phyloP scores from a whole-genome alignment of 2,888 invertebrate species.

The Rhyacophila evoluta region DNA sequence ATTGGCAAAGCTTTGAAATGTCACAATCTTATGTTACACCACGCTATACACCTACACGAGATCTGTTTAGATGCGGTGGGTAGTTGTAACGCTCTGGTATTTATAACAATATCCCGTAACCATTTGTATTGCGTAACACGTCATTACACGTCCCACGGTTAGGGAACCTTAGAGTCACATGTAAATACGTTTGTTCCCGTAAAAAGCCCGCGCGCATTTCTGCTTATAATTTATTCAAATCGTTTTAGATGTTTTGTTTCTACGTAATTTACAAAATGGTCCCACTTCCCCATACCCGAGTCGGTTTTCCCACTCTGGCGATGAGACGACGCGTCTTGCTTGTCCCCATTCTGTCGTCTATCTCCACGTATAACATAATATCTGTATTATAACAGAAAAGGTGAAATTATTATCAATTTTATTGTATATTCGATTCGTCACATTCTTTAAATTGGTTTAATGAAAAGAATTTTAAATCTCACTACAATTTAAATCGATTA shows the following conservation, averaged over 20 bases:
- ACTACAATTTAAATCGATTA: no score
- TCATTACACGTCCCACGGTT: neutral
- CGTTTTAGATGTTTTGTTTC: constrained; percentile 39
- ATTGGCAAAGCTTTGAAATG: no score
- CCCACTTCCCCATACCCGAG: neutral
- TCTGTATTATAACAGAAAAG: neutral
- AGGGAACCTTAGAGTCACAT: neutral
- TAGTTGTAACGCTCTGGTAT: no score
- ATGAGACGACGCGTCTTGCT: neutral
- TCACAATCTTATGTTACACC: no score
- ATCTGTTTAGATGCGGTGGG: no score
- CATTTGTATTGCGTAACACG: no score
- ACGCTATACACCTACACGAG: no score
- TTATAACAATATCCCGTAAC: no score
- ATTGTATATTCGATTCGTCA: no score
- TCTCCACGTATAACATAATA: neutral
- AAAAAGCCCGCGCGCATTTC: constrained; percentile 29
- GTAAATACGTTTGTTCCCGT: constrained; percentile 23
- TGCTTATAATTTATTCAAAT: constrained; percentile 44
- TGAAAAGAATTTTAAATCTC: no score
- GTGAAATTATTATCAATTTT: neutral
- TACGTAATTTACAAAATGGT: constrained; percentile 32
- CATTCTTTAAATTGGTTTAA: no score
- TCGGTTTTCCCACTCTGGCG: neutral
- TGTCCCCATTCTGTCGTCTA: neutral